These are phyloP conservation scores for Osedax frankpressi DNA, from an alignment of 2,888 invertebrate species.

Conservation along the genomic window DNA sequence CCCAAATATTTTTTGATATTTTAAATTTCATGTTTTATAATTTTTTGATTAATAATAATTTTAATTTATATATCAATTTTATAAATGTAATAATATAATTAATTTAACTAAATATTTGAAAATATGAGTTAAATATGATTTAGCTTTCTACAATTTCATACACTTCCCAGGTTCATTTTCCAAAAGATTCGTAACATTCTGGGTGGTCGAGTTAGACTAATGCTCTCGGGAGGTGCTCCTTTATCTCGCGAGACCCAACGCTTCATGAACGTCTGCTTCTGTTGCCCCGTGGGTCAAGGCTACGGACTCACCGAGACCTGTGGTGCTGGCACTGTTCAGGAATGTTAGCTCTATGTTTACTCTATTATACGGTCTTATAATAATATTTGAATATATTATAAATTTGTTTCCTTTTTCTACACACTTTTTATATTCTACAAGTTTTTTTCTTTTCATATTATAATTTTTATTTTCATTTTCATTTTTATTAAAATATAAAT, in stretches of 20 bases:
- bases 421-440: background rate
- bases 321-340: conserved; percentile 62
- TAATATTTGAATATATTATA: no score
- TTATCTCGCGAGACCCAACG: conserved; percentile 86
- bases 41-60: no score
- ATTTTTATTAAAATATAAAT: no score
- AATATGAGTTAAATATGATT: no score
- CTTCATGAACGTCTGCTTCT: conserved; percentile 79
- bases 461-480: no score
- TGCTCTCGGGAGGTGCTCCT: conserved; percentile 88
- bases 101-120: no score
- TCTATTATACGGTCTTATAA: background rate
- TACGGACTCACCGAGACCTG: conserved; percentile 95
- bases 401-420: background rate
- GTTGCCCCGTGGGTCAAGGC: conserved; percentile 77
- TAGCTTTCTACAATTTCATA: no score
- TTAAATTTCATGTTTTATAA: no score
- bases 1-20: no score
- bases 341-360: conserved; percentile 32
- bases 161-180: conserved; percentile 54
- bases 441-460: no score
- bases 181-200: conserved; percentile 55
- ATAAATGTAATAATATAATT: no score
- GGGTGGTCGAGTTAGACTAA: conserved; percentile 74
- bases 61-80: no score